A percentile compares a stretch with the other conserved stretches of the same genome.
Evolutionary conservation across 2,888 invertebrate species (phyloP).

Genomic region (Epistrophe eligans): DNA sequence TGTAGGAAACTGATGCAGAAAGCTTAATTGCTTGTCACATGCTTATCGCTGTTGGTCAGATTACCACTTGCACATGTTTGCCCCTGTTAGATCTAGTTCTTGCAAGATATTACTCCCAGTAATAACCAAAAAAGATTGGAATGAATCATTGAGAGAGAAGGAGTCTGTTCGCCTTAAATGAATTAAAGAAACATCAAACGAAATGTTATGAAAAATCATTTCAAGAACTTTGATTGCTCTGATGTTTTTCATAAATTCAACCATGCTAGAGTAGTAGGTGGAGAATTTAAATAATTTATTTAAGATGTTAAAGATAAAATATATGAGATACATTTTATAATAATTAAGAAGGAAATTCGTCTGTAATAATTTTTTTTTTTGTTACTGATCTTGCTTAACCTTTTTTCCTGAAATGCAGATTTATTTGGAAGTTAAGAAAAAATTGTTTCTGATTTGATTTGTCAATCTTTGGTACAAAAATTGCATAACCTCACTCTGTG

Average conservation of each 20-base stretch:
- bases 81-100: slow-evolving; percentile 33
- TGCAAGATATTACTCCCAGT: slow-evolving; percentile 29
- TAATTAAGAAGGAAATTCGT: too few species aligned
- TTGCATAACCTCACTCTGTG: too few species aligned
- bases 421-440: too few species aligned
- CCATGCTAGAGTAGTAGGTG: background rate
- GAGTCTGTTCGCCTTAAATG: background rate
- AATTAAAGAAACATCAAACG: background rate
- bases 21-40: slow-evolving; percentile 14
- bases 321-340: too few species aligned
- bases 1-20: slow-evolving; percentile 10
- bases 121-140: slow-evolving; percentile 32
- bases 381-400: too few species aligned
- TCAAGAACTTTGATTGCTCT: background rate
- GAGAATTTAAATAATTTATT: too few species aligned
- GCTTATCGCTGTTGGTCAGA: slow-evolving; percentile 3
- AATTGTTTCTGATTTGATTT: too few species aligned
- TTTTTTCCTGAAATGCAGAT: too few species aligned
- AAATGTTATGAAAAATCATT: background rate
- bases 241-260: background rate
- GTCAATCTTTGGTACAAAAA: too few species aligned
- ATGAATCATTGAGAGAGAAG: background rate
- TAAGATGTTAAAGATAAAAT: too few species aligned
- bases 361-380: too few species aligned
- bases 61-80: slow-evolving; percentile 1